Evolutionary conservation across 2,888 invertebrate genomes (phyloP), one percentile per base, ranked within the genome.

Genomic region (Holacanthella duospinosa): DNA sequence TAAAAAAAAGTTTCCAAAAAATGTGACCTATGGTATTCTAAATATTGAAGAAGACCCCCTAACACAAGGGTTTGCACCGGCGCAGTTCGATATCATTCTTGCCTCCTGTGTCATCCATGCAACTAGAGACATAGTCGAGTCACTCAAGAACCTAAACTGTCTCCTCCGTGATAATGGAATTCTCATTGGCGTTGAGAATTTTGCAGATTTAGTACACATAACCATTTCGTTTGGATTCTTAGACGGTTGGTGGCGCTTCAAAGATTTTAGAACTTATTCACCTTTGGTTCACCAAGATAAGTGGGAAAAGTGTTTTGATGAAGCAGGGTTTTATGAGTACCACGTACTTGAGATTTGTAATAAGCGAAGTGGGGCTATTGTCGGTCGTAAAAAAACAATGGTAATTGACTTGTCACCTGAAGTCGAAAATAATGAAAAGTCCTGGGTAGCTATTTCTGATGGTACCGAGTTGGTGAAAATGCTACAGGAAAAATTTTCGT

Each of bases 1-100:
- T 1, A 62, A 65, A 21, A 54, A 62, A 16, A 36, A 56, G 26
- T 67, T 67, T 55, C 28, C 27, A 19, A 59, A 63, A 56, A 48
- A 55, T 16, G 54, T 67, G 3, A 60, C 63, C 2, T 67, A 53
- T 36, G 61, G 57, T 43, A 56, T 48, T 6, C 27, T 68, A 12
- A 64, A 68, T 28, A 48, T 66, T 21, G 68, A 68, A 29, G 55
- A 65, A 1, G 68, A 68, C 55, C 68, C 68, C 1, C 19, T 64
- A 55, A 12, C 43, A 1, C 68, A 68, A 28, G 68, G 66, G 19
- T 68, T 66, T 29, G 36, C 55, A 12, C 68, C 68, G 9, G 57
- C 44, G 21, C 59, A 62, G 6, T 67, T 57, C 36, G 68, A 68
- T 28, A 55, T 62, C 2, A 58, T 62, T 12, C 4, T 62, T 4